A percentile compares a stretch with the other conserved stretches of the same genome.
phyloP scores from a whole-genome alignment of 2,888 invertebrate genomes.

The Sarcophaga variegata region DNA sequence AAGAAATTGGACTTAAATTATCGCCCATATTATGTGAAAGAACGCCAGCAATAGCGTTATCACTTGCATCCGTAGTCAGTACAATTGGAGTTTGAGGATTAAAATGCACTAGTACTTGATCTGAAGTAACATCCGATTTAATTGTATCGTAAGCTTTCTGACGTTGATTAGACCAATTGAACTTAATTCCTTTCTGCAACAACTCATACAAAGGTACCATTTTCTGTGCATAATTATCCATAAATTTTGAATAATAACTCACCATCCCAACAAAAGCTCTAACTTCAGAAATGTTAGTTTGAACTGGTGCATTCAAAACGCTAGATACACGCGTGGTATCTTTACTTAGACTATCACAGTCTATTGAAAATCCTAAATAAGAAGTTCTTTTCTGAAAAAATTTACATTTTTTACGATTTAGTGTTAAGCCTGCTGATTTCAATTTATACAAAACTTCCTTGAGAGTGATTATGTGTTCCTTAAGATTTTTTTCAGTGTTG shows the following conservation, averaged over 20 bases:
- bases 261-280: conserved; percentile 26
- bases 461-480: conserved; percentile 5
- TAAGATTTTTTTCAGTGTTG: conserved; percentile 4
- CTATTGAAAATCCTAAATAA: conserved; percentile 52
- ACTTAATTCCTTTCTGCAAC: conserved; percentile 34
- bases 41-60: conserved; percentile 20
- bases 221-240: conserved; percentile 26
- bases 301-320: conserved; percentile 23
- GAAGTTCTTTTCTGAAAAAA: conserved; percentile 48
- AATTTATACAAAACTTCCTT: conserved; percentile 39
- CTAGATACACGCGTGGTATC: conserved; percentile 23
- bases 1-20: conserved; percentile 32
- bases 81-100: conserved; percentile 59
- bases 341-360: conserved; percentile 32
- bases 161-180: not conserved
- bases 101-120: not conserved
- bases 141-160: too few species aligned
- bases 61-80: conserved; percentile 66
- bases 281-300: conserved; percentile 15
- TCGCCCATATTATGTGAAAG: conserved; percentile 1
- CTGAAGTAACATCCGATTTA: conserved; percentile 16
- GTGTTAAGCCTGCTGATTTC: not conserved
- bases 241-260: not conserved
- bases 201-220: conserved; percentile 37
- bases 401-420: too few species aligned